Conservation (phyloP, 1,140 invertebrate genomes). For the Pseudomyrmex dendroicus region DNA sequence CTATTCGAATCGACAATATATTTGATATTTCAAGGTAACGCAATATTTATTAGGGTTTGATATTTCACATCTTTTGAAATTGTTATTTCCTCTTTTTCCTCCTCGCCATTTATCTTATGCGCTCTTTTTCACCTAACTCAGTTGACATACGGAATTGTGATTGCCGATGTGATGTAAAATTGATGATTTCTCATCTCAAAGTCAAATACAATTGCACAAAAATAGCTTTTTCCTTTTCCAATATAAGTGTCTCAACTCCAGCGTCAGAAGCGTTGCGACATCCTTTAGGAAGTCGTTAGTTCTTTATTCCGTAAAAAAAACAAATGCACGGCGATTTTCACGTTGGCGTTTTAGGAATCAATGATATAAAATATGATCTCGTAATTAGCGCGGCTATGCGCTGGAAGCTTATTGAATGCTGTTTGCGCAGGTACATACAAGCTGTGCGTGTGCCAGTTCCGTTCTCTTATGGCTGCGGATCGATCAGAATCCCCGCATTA, state of each 20-base stretch:
- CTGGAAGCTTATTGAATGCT: conserved; percentile 24
- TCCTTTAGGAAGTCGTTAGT: neutral
- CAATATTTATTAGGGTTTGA: neutral
- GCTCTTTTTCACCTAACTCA: conserved; percentile 17
- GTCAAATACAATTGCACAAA: neutral
- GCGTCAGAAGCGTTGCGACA: too few relatives aligned
- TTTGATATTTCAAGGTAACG: neutral
- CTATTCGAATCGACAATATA: too few relatives aligned
- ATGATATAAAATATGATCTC: neutral
- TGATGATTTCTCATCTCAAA: neutral
- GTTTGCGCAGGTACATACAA: conserved; percentile 6
- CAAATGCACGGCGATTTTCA: neutral
- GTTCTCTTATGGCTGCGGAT: neutral
- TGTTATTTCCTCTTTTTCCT: neutral
- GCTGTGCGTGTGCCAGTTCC: neutral
- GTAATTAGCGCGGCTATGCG: neutral
- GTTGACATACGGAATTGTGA: neutral
- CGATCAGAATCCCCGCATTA: conserved; percentile 66
- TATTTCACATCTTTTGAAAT: neutral
- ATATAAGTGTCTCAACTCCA: too few relatives aligned
- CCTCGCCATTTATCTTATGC: neutral
- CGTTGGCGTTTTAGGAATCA: neutral
- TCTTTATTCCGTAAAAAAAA: neutral
- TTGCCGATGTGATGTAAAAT: conserved; percentile 1
- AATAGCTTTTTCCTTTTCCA: neutral